Base-by-base conservation (phyloP, 2,113 vertebrate species). In the Baryphthengus martii region DNA sequence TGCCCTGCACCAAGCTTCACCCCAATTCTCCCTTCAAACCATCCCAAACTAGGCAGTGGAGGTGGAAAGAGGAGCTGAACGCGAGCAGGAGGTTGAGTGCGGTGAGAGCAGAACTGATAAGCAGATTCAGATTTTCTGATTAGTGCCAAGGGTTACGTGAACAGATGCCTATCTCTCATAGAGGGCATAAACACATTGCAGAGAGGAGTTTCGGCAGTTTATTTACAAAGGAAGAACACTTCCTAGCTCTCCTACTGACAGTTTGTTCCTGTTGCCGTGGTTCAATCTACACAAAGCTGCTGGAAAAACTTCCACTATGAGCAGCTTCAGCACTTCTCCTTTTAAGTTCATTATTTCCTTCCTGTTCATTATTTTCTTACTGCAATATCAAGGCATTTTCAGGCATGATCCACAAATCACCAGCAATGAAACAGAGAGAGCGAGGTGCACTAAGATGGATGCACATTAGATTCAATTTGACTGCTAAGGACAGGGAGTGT, bases 111-210 rank as follows among this genome's bases (percentile, higher is more conserved):
- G 47, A 52, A 66, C 73, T 45, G 94, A 95, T 78, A 61, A 85
- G 49, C 81, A 70, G 85, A 53, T 76, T 63, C 63, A 20, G 78
- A 52, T 62, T 29, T 62, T 24, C 74, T 35, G 74, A 83, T 94
- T 87, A 47, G 78, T 3, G 1, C 93, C 82, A 55, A 63, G 63
- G 85, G 59, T 31, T 89, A 70, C 0, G 2, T 47, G 90, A 89
- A 63, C 82, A 88, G 67, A 28, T 44, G 78, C 67, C 59, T 90
- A 17, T 91, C 45, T 62, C 62, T 49, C 59, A 29, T 77, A 65
- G 70, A 95, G 53, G 81, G 50, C 63, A 94, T 3, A 79, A 96
- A 82, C 93, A 93, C 77, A 33, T 42, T 53, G 74, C 77, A 85
- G 40, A 37, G 4, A 61, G 58, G 53, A 82, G 87, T 58, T 96